These are phyloP conservation scores for Panorpa germanica DNA, from an alignment of 2,888 invertebrate species.

Conservation along the genomic window DNA sequence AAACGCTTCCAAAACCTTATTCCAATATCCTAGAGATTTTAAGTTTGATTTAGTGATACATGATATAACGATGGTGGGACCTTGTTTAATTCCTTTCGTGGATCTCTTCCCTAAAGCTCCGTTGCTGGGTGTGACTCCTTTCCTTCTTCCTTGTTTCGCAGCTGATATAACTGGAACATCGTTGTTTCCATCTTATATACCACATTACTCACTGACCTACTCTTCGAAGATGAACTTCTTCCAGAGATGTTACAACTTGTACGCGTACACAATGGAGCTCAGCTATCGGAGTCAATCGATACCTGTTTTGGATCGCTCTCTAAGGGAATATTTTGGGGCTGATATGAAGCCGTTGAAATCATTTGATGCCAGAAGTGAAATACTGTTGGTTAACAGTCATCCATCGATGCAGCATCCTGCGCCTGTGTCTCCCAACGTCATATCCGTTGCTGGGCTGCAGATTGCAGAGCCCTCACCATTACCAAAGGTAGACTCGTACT, in stretches of 20 bases:
- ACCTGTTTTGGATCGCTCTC: constrained; percentile 14
- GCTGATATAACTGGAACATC: constrained; percentile 16
- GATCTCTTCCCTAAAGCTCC: constrained; percentile 19
- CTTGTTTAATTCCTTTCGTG: constrained; percentile 17
- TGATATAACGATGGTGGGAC: constrained; percentile 18
- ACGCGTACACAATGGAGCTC: constrained; percentile 14
- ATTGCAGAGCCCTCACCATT: constrained; percentile 16
- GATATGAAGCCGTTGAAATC: too few relatives aligned
- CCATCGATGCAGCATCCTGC: constrained; percentile 18
- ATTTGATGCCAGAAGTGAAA: constrained; percentile 14
- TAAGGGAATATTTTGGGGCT: constrained; percentile 12
- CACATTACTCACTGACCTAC: constrained; percentile 12
- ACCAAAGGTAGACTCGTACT: constrained; percentile 11
- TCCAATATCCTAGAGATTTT: constrained; percentile 17
- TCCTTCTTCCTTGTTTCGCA: constrained; percentile 14
- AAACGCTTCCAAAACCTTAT: constrained; percentile 14
- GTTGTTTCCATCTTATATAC: constrained; percentile 16
- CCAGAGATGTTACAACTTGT: constrained; percentile 15
- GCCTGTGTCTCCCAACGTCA: constrained; percentile 20
- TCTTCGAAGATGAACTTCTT: constrained; percentile 15
- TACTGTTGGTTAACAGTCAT: constrained; percentile 20
- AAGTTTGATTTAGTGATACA: constrained; percentile 19
- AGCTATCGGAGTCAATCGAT: too few relatives aligned
- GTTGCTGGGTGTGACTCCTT: constrained; percentile 17
- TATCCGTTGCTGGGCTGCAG: constrained; percentile 22